Evolutionary conservation across 2,888 invertebrate species (phyloP).

Genomic region (Cabera pusaria): DNA sequence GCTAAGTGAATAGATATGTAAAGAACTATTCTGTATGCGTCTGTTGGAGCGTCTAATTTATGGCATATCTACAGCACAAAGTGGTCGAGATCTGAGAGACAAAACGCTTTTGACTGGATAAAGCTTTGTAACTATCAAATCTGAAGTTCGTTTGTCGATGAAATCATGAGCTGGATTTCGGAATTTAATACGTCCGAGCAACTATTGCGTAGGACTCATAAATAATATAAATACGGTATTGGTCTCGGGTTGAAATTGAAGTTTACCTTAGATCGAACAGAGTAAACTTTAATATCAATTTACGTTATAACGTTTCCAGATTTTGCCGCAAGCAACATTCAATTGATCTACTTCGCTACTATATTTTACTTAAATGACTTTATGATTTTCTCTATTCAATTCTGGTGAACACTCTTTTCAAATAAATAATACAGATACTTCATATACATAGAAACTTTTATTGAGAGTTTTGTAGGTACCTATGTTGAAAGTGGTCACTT

Average conservation of each 20-base stretch:
- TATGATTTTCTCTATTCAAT: no score
- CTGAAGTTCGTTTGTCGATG: slow-evolving; percentile 29
- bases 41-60: slow-evolving; percentile 29
- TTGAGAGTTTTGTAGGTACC: no score
- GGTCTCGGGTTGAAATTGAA: neutral
- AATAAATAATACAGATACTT: no score
- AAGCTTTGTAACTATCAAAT: slow-evolving; percentile 21
- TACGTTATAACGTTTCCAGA: neutral
- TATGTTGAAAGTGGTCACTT: no score
- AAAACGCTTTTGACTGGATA: slow-evolving; percentile 25
- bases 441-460: no score
- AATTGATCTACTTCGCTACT: no score
- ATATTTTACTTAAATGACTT: no score
- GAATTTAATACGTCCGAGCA: slow-evolving; percentile 20
- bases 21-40: slow-evolving; percentile 20
- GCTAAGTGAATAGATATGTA: slow-evolving; percentile 26
- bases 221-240: slow-evolving; percentile 3
- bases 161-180: slow-evolving; percentile 21
- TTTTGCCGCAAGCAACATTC: no score
- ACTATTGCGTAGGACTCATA: slow-evolving; percentile 5
- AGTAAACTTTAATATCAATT: neutral
- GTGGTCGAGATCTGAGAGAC: slow-evolving; percentile 20
- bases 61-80: slow-evolving; percentile 32
- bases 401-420: no score
- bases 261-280: neutral